Conservation (phyloP, 2,888 invertebrate genomes). For the Aphodius granarius region DNA sequence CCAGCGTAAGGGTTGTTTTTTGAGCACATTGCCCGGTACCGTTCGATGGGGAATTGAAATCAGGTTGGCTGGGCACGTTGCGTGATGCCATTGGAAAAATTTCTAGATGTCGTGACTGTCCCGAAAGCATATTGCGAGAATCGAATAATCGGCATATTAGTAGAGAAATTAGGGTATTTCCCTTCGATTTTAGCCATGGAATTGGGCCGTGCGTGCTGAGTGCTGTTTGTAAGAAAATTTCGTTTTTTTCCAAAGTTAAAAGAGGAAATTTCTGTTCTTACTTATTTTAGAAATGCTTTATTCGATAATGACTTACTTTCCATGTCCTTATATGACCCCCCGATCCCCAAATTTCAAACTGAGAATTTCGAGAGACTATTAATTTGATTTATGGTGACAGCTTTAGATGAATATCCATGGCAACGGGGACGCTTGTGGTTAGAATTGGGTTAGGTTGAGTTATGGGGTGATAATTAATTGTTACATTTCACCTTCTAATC, state of each 20-base stretch:
- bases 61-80: constrained; percentile 9
- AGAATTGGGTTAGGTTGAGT: not conserved
- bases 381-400: constrained; percentile 24
- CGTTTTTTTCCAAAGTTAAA: not conserved
- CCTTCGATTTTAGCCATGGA: not conserved
- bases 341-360: not conserved
- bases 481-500: not conserved
- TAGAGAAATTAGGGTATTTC: not conserved
- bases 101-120: constrained; percentile 22
- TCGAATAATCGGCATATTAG: not conserved
- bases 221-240: not conserved
- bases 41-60: constrained; percentile 6
- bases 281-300: too few species aligned
- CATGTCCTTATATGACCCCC: constrained; percentile 4
- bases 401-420: not conserved
- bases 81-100: constrained; percentile 15
- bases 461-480: not conserved
- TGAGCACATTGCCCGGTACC: not conserved
- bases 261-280: too few species aligned
- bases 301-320: constrained; percentile 14
- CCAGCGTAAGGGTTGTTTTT: not conserved
- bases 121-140: not conserved
- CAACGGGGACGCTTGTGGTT: not conserved
- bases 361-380: constrained; percentile 16
- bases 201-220: not conserved